These are phyloP conservation scores for Luscinia megarhynchos DNA, from an alignment of 2,797 vertebrate genomes.

Conservation along the genomic window DNA sequence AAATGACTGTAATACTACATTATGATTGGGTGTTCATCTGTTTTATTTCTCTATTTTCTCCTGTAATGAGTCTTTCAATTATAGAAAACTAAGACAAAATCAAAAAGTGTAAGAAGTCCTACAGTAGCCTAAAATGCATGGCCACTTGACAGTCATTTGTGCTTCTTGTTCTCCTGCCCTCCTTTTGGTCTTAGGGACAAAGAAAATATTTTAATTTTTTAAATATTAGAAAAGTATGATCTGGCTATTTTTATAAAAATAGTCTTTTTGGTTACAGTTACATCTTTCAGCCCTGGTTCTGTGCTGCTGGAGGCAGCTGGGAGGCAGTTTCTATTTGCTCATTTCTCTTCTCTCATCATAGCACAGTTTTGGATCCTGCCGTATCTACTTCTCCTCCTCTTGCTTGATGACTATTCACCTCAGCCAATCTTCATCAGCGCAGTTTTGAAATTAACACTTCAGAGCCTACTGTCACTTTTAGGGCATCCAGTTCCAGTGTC, in stretches of 20 bases:
- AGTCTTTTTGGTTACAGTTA: not conserved
- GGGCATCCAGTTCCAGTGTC: not conserved
- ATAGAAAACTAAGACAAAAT: not conserved
- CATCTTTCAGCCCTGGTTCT: not conserved
- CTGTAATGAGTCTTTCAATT: not conserved
- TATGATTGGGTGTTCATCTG: not conserved
- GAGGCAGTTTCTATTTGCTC: not conserved
- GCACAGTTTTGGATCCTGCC: not conserved
- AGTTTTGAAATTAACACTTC: not conserved
- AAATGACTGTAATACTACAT: accelerated
- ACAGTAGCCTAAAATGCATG: not conserved
- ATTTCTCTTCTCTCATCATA: not conserved
- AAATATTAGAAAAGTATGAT: not conserved
- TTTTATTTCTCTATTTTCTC: not conserved
- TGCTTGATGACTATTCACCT: not conserved
- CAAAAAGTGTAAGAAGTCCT: not conserved
- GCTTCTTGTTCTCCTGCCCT: not conserved
- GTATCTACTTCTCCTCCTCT: not conserved
- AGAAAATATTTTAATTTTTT: not conserved
- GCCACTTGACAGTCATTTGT: not conserved
- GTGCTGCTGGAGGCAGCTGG: not conserved
- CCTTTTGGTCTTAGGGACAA: not conserved
- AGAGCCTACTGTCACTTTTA: not conserved
- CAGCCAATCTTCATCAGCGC: not conserved
- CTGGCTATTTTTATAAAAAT: not conserved